These are phyloP conservation scores for Diaprepes abbreviatus DNA, from an alignment of 2,888 invertebrate species.

Conservation along the genomic window DNA sequence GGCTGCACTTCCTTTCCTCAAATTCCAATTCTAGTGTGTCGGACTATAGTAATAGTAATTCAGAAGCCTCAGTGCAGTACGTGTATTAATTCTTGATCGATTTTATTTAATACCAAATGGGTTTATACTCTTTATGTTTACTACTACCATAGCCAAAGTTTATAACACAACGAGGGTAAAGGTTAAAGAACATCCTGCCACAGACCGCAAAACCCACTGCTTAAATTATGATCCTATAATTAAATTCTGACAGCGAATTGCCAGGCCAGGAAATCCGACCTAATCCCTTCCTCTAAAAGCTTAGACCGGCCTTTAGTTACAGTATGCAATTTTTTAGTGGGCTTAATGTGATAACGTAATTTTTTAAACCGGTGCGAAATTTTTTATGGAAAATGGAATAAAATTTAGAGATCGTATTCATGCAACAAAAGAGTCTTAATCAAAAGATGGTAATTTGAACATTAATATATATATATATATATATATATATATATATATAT, in stretches of 20 bases:
- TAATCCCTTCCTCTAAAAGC: constrained; percentile 21
- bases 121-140: neutral
- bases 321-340: constrained; percentile 1
- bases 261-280: constrained; percentile 21
- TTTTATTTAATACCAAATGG: neutral
- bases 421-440: no score
- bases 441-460: no score
- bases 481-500: no score
- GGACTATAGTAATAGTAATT: no score
- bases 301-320: constrained; percentile 16
- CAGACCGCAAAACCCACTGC: constrained; percentile 20
- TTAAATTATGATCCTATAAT: constrained; percentile 44
- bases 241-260: constrained; percentile 40
- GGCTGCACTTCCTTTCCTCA: no score
- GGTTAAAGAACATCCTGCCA: constrained; percentile 22
- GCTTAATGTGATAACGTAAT: constrained; percentile 5
- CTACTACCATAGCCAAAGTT: constrained; percentile 1
- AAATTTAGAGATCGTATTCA: no score
- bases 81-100: no score
- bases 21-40: no score
- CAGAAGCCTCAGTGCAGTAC: no score
- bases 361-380: no score
- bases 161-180: constrained; percentile 14
- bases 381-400: no score
- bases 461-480: no score